phyloP scores from a whole-genome alignment of 1,140 invertebrate species.

The Diploscapter pachys region DNA sequence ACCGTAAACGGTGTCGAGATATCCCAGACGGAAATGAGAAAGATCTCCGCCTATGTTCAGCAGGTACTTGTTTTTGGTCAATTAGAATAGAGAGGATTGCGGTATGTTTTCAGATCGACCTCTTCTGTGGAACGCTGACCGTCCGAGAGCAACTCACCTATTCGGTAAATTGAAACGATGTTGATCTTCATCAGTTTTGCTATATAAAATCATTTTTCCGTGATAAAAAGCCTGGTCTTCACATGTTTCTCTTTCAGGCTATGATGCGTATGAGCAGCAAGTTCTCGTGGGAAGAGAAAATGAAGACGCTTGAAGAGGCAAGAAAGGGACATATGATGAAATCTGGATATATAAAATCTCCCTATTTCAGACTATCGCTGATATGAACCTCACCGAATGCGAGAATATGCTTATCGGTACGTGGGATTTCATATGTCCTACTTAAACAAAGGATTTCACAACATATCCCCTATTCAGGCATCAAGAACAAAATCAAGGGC shows the following conservation, averaged over 20 bases:
- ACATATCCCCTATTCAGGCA: constrained; percentile 63
- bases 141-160: constrained; percentile 63
- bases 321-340: constrained; percentile 11
- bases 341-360: not conserved
- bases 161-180: constrained; percentile 21
- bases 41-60: constrained; percentile 63
- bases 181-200: not conserved
- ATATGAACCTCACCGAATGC: constrained; percentile 61
- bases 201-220: not conserved
- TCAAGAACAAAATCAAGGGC: constrained; percentile 66
- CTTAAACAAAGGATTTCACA: constrained; percentile 74
- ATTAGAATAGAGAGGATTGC: too few relatives aligned
- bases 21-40: constrained; percentile 23
- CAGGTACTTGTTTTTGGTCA: constrained; percentile 34
- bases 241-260: constrained; percentile 12
- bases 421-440: constrained; percentile 38
- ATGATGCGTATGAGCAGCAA: constrained; percentile 24
- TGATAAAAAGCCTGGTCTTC: not conserved
- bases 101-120: constrained; percentile 55
- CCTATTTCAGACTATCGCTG: not conserved
- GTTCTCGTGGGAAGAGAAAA: constrained; percentile 18
- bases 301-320: constrained; percentile 25
- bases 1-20: constrained; percentile 43
- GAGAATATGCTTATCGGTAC: constrained; percentile 73
- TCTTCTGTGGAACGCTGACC: constrained; percentile 64